Conservation (phyloP, 2,113 vertebrate genomes). For the Phycodurus eques region DNA sequence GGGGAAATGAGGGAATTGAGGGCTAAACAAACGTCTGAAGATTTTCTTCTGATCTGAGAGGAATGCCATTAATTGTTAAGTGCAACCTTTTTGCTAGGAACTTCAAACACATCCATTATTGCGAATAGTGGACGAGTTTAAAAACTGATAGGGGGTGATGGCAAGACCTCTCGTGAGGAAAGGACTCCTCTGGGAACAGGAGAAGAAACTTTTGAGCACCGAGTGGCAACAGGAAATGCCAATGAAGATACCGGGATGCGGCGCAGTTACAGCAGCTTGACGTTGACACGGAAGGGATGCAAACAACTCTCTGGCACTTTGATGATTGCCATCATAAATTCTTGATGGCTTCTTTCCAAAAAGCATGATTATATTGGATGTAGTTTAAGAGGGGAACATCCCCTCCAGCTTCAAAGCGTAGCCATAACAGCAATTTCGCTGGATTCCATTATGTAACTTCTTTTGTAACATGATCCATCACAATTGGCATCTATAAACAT, state of each 20-base stretch:
- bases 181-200: slow-evolving; percentile 1
- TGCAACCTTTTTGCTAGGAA: background rate
- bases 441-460: background rate
- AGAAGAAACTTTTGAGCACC: slow-evolving; percentile 11
- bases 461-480: background rate
- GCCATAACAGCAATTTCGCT: slow-evolving; percentile 9
- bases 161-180: background rate
- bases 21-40: background rate
- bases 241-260: slow-evolving; percentile 2
- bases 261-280: slow-evolving; percentile 22
- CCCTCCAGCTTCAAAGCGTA: background rate
- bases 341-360: slow-evolving; percentile 1
- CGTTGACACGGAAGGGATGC: slow-evolving; percentile 28
- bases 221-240: slow-evolving; percentile 33
- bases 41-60: background rate
- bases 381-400: background rate
- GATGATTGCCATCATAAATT: slow-evolving; percentile 44
- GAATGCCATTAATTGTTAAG: background rate
- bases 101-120: slow-evolving; percentile 1
- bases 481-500: background rate
- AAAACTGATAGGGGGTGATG: background rate
- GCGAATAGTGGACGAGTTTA: background rate
- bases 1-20: background rate
- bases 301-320: slow-evolving; percentile 40
- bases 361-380: slow-evolving; percentile 12